phyloP scores from a whole-genome alignment of 2,113 vertebrate genomes.

The Phocoena phocoena region DNA sequence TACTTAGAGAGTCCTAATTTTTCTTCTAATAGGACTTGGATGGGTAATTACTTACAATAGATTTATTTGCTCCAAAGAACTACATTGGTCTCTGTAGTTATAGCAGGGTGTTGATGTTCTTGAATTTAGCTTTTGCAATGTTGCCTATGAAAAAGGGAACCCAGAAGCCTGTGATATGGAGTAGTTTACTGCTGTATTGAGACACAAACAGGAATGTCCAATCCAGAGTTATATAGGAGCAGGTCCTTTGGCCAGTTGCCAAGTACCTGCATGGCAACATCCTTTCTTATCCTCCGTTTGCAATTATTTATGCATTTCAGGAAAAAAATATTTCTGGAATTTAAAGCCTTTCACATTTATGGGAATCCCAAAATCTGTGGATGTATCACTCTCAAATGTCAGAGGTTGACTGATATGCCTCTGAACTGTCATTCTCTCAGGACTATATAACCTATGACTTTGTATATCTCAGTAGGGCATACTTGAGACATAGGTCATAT shows the following conservation, averaged over 20 bases:
- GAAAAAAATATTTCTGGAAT: neutral
- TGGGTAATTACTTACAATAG: neutral
- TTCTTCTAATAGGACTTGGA: neutral
- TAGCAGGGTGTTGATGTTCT: neutral
- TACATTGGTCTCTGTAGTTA: neutral
- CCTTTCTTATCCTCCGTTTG: neutral
- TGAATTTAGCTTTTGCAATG: neutral
- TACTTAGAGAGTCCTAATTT: neutral
- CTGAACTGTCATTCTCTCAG: neutral
- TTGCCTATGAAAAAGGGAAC: neutral
- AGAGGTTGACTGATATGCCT: neutral
- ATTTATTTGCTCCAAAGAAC: neutral
- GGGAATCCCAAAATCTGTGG: neutral
- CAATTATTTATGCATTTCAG: neutral
- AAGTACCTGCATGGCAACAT: neutral
- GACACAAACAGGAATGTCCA: neutral
- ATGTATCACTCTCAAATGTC: neutral
- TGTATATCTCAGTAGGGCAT: neutral
- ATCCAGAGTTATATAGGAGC: neutral
- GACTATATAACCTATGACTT: neutral
- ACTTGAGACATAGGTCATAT: neutral
- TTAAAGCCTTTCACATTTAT: neutral
- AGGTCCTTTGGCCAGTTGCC: neutral
- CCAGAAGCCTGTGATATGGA: neutral
- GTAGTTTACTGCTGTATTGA: neutral